Conservation (phyloP, 2,113 vertebrate species). For the Dromiciops gliroides region DNA sequence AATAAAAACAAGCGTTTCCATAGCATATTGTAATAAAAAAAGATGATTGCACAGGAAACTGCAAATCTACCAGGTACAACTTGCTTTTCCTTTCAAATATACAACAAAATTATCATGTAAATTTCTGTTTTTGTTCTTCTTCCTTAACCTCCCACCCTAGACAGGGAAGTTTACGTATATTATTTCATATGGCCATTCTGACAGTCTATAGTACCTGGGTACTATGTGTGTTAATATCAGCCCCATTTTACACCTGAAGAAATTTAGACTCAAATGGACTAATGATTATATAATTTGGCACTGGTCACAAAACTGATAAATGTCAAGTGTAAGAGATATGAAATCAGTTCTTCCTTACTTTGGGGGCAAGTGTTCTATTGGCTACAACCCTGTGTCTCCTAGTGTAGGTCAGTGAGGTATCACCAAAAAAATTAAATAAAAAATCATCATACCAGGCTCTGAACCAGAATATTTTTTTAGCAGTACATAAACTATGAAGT, state of each 20-base stretch:
- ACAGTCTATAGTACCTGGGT: not conserved
- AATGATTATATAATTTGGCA: not conserved
- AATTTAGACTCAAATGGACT: slow-evolving; percentile 3
- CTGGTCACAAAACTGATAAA: not conserved
- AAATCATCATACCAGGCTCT: not conserved
- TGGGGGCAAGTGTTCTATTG: not conserved
- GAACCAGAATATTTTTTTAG: not conserved
- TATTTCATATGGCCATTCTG: not conserved
- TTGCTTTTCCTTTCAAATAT: no score
- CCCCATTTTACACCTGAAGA: slow-evolving; percentile 23
- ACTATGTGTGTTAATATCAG: not conserved
- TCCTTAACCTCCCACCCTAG: no score
- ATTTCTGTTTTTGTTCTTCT: no score
- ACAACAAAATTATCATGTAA: no score
- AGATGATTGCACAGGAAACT: no score
- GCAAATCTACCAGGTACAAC: no score
- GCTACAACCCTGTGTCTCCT: not conserved
- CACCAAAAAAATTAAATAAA: not conserved
- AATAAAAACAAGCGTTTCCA: no score
- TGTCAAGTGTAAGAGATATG: not conserved
- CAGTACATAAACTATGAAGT: not conserved
- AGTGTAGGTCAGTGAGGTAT: not conserved
- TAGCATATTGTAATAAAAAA: no score
- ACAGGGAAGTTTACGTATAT: not conserved
- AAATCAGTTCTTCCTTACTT: not conserved